Evolutionary conservation across 64 coral and sea anemone genomes (phyloP).

Genomic region (Dendronephthya gigantea): DNA sequence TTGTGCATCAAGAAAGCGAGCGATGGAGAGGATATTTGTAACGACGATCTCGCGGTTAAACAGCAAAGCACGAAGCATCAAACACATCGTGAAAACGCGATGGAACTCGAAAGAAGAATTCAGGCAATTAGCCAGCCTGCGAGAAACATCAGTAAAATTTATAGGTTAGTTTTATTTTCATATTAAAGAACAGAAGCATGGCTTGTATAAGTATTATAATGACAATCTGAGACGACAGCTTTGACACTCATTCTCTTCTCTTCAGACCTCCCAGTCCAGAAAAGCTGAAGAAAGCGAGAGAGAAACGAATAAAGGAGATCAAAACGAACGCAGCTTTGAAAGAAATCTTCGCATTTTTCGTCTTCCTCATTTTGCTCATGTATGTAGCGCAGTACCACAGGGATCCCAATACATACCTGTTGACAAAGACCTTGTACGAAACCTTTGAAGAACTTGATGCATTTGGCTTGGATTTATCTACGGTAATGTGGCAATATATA

Average conservation of each 20-base stretch:
- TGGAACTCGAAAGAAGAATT: background rate
- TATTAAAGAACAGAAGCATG: too few relatives aligned
- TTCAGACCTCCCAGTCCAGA: constrained; percentile 47
- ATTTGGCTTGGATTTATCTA: too few relatives aligned
- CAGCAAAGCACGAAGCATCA: background rate
- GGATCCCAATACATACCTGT: too few relatives aligned
- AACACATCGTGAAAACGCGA: background rate
- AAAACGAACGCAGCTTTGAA: constrained; percentile 27
- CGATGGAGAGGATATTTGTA: constrained; percentile 24
- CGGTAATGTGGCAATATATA: too few relatives aligned
- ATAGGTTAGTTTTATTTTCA: too few relatives aligned
- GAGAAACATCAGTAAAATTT: too few relatives aligned
- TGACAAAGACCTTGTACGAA: too few relatives aligned
- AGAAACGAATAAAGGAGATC: constrained; percentile 61
- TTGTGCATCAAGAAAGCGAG: constrained; percentile 60
- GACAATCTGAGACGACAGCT: too few relatives aligned
- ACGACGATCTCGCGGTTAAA: constrained; percentile 22
- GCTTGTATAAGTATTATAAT: too few relatives aligned
- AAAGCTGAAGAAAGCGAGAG: constrained; percentile 44
- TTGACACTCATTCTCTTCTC: background rate
- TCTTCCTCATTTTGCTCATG: constrained; percentile 51
- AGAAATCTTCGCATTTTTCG: constrained; percentile 39
- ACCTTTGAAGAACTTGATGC: too few relatives aligned
- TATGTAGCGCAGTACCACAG: constrained; percentile 24
- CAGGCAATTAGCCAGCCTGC: too few relatives aligned